phyloP scores from a whole-genome alignment of 2,113 vertebrate species.

The Numida meleagris region DNA sequence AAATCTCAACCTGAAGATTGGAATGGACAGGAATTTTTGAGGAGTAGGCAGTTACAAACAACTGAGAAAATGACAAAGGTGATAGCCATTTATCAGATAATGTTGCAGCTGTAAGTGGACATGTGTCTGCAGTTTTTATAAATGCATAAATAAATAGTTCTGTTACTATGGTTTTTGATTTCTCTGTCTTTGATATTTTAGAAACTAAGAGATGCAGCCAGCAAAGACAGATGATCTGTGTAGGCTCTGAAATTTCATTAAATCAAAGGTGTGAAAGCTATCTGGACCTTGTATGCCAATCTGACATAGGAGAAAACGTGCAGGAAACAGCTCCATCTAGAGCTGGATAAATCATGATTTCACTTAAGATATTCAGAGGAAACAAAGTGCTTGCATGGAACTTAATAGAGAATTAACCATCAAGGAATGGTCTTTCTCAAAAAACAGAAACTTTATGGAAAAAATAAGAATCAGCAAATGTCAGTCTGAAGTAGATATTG shows the following conservation, averaged over 20 bases:
- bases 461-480: not conserved
- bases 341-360: not conserved
- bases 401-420: not conserved
- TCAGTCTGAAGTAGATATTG: not conserved
- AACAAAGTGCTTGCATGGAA: not conserved
- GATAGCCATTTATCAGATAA: not conserved
- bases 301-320: not conserved
- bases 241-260: not conserved
- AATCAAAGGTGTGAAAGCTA: not conserved
- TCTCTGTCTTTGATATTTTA: not conserved
- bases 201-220: not conserved
- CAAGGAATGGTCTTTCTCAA: not conserved
- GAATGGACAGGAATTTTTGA: not conserved
- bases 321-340: not conserved
- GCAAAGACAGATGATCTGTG: not conserved
- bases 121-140: not conserved
- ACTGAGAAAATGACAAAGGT: not conserved
- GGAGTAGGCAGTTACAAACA: not conserved
- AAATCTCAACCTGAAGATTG: not conserved
- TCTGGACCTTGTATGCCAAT: not conserved
- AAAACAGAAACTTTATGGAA: not conserved
- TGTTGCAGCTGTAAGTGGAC: fast-evolving
- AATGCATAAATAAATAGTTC: not conserved
- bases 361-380: not conserved
- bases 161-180: not conserved